A percentile compares a stretch with the other conserved stretches of the same genome.
phyloP scores from a whole-genome alignment of 2,797 vertebrate genomes.

The Sus cebifrons region DNA sequence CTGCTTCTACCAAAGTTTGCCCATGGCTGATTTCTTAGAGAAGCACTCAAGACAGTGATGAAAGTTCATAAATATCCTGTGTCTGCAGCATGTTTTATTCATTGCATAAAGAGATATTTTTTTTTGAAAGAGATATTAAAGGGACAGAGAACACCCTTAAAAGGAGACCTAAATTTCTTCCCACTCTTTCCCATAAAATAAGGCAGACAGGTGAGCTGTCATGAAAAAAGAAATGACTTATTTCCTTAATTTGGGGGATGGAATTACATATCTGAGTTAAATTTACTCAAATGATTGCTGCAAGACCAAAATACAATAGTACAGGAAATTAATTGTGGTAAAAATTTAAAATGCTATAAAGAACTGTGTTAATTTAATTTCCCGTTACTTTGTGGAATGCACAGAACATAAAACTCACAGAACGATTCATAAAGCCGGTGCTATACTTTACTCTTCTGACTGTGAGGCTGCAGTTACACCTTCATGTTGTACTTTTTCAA shows the following conservation, averaged over 20 bases:
- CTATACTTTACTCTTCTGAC: slow-evolving; percentile 49
- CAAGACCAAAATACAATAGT: slow-evolving; percentile 73
- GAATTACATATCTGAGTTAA: slow-evolving; percentile 48
- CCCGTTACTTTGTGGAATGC: slow-evolving; percentile 69
- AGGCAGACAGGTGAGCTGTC: background rate
- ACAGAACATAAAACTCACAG: slow-evolving; percentile 80
- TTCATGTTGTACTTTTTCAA: background rate
- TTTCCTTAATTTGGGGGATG: slow-evolving; percentile 48
- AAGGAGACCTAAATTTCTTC: background rate
- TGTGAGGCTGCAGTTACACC: background rate
- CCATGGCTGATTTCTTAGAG: background rate
- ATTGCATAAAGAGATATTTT: background rate
- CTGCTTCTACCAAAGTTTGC: background rate
- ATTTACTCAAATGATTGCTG: slow-evolving; percentile 63
- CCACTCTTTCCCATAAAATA: slow-evolving; percentile 52
- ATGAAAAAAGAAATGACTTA: background rate
- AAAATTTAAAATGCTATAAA: slow-evolving; percentile 82
- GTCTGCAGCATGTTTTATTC: background rate
- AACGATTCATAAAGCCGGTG: slow-evolving; percentile 71
- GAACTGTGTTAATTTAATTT: slow-evolving; percentile 84
- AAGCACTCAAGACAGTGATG: background rate
- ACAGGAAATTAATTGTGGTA: slow-evolving; percentile 77
- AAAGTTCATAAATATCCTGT: background rate
- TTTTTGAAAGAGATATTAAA: slow-evolving; percentile 23
- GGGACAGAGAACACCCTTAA: background rate